A percentile compares a stretch with the other conserved stretches of the same genome.
Conservation (phyloP, 2,113 vertebrate genomes). For the Oxygymnocypris stewartii region DNA sequence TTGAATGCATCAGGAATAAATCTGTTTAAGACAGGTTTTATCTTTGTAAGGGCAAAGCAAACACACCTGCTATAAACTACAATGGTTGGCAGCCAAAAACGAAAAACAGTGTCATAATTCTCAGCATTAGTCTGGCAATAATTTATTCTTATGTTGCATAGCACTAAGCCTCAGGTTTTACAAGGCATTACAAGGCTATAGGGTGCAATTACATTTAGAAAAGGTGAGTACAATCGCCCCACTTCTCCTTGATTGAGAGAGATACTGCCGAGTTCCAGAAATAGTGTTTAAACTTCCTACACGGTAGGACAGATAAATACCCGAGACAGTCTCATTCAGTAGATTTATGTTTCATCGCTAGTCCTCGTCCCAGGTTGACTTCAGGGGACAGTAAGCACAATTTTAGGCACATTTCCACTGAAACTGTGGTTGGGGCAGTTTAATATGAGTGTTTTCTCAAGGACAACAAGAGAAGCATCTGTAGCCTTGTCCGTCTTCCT, state of each 20-base stretch:
- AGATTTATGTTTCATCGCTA: constrained; percentile 22
- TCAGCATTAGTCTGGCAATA: not conserved
- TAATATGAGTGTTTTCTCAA: constrained; percentile 35
- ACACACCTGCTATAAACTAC: not conserved
- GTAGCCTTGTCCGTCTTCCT: not conserved
- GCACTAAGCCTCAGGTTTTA: constrained; percentile 7
- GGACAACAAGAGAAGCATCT: not conserved
- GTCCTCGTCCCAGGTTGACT: constrained; percentile 6
- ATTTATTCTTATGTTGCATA: constrained; percentile 26
- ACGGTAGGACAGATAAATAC: constrained; percentile 19
- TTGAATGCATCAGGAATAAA: not conserved
- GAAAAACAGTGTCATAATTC: not conserved
- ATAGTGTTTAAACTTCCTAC: constrained; percentile 7
- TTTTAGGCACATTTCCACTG: not conserved
- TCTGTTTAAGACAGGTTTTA: not conserved
- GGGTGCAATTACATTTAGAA: constrained; percentile 25
- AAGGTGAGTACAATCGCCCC: not conserved
- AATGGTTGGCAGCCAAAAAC: not conserved
- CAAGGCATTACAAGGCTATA: constrained; percentile 27
- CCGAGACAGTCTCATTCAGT: constrained; percentile 9
- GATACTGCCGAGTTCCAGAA: not conserved
- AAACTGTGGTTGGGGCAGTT: not conserved
- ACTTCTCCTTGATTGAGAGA: constrained; percentile 28
- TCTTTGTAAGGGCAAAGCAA: not conserved
- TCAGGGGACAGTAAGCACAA: constrained; percentile 6